phyloP scores from a whole-genome alignment of 2,888 invertebrate genomes.

The Aelia acuminata region DNA sequence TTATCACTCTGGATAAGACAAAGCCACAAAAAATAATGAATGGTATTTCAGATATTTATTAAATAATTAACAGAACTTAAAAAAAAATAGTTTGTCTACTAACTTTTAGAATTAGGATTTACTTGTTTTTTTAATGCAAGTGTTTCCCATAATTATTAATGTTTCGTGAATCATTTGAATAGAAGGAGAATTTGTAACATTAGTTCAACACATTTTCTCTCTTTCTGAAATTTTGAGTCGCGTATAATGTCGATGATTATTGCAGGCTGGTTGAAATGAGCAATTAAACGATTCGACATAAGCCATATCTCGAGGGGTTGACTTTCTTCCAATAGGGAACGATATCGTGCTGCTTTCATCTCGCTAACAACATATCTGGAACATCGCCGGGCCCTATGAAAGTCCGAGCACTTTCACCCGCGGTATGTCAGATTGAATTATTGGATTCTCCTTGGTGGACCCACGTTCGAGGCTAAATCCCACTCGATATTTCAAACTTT shows the following conservation, averaged over 20 bases:
- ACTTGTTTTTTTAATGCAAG: too few species aligned
- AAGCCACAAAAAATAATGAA: too few species aligned
- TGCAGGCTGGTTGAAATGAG: not conserved
- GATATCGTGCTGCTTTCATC: conserved; percentile 40
- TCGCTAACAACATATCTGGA: conserved; percentile 18
- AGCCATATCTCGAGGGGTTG: not conserved
- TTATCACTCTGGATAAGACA: too few species aligned
- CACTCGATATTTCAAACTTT: conserved; percentile 4
- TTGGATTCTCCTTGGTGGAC: conserved; percentile 23
- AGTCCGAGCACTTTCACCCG: not conserved
- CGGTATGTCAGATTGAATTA: conserved; percentile 23
- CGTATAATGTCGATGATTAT: not conserved
- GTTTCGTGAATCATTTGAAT: too few species aligned
- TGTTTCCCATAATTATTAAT: too few species aligned
- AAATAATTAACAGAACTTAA: too few species aligned
- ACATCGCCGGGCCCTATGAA: not conserved
- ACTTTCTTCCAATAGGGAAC: not conserved
- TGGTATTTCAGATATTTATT: too few species aligned
- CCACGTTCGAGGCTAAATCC: not conserved
- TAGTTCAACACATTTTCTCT: not conserved
- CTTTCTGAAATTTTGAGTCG: not conserved
- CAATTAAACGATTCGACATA: not conserved
- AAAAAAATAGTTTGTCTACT: too few species aligned
- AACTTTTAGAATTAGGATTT: too few species aligned
- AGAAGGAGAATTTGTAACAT: too few species aligned